Conservation (phyloP, 2,797 vertebrate species). For the Myoxocephalus aenaeus region DNA sequence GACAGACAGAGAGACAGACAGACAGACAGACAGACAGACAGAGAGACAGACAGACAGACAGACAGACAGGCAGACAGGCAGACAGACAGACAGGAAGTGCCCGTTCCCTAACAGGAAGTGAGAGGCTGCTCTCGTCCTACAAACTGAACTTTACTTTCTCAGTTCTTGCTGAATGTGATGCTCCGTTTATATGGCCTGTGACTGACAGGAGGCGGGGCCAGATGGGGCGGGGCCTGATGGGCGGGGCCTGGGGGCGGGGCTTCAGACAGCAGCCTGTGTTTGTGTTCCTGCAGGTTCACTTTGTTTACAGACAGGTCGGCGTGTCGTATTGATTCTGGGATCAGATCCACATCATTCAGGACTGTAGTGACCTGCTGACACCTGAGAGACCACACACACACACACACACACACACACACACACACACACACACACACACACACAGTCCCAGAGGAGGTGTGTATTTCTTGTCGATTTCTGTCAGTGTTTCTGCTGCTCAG, state of each 20-base stretch:
- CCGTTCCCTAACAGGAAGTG: too few relatives aligned
- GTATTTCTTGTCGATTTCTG: conserved; percentile 15
- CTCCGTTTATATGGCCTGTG: too few relatives aligned
- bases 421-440: conserved; percentile 16
- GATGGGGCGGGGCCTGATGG: too few relatives aligned
- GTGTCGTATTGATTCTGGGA: conserved; percentile 43
- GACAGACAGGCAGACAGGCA: too few relatives aligned
- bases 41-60: too few relatives aligned
- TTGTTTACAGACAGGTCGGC: conserved; percentile 34
- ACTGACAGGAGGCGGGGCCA: background rate
- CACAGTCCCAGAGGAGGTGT: conserved; percentile 17
- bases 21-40: too few relatives aligned
- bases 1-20: too few relatives aligned
- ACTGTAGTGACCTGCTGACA: conserved; percentile 37
- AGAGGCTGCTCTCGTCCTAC: too few relatives aligned
- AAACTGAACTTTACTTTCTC: too few relatives aligned
- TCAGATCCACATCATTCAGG: conserved; percentile 39
- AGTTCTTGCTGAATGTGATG: too few relatives aligned
- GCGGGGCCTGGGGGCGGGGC: background rate
- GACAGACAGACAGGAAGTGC: too few relatives aligned
- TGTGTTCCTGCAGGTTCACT: background rate
- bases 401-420: conserved; percentile 14
- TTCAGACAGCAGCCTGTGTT: background rate
- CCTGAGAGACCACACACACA: conserved; percentile 35
- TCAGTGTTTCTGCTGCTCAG: conserved; percentile 22